Base-by-base conservation (phyloP, 2,888 invertebrate species). In the Mellilla xanthometata region DNA sequence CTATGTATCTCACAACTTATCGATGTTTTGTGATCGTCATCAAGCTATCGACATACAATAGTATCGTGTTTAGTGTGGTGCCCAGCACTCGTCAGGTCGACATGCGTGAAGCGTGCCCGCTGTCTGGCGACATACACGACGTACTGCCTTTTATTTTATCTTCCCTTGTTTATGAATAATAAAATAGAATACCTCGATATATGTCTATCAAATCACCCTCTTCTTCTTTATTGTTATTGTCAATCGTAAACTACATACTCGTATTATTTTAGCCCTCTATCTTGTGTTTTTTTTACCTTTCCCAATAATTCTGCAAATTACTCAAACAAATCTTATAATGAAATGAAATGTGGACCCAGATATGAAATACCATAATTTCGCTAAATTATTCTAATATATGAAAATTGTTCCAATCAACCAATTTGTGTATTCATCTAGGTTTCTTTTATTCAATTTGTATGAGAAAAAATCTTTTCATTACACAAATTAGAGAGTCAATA, bases 71-170 rank as follows among this genome's bases (percentile, higher is more conserved):
- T 29, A 34, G 28, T 41, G 42, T 35, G n/a, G n/a, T 6, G 7
- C 5, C 34, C 39, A 15, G 12, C 29, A 12, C n/a, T 13, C 60
- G 57, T 10, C 19, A 58, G 49, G 57, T 59, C 63, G 66, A 61
- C 61, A 48, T 57, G 62, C 60, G 30, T 45, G 54, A 24, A 38
- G 54, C 54, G 49, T 55, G 43, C 45, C 30, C 35, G 46, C 56
- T 43, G 57, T 51, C 52, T 50, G 44, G 34, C 61, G 59, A 65
- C 68, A 59, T 59, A 49, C 62, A 60, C 57, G 54, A 56, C 51
- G 24, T 39, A 33, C 41, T 23, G 44, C 27, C 38, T 49, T 44
- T 50, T 53, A 48, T 56, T 38, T 31, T 36, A 38, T 47, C 31
- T 36, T 24, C 7, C 36, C 30, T 38, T 35, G 34, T 41, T 46